Percentiles rank a stretch among this genome's conserved stretches.
Evolutionary conservation across 2,797 vertebrate species (phyloP).

Genomic region (Enteromius unitaeniatus): DNA sequence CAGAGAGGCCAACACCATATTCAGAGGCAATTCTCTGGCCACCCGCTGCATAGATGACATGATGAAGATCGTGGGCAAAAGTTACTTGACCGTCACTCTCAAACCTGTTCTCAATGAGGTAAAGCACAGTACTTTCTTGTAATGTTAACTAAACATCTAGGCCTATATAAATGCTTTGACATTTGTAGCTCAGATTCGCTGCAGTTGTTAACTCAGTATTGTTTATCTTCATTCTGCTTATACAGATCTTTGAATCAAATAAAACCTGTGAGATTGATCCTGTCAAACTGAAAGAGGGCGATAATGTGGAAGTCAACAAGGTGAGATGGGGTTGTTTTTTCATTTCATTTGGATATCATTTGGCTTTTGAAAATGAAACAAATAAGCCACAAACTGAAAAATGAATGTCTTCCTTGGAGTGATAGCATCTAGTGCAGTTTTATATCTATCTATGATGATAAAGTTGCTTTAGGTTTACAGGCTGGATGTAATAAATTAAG

Average conservation of each 20-base stretch:
- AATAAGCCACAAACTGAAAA: background rate
- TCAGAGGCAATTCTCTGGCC: slow-evolving; percentile 94
- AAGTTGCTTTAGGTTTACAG: background rate
- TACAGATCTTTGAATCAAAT: slow-evolving; percentile 93
- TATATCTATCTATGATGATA: background rate
- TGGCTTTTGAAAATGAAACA: background rate
- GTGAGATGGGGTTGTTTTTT: slow-evolving; percentile 68
- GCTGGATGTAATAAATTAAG: background rate
- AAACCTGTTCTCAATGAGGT: slow-evolving; percentile 97
- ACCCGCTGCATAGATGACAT: slow-evolving; percentile 97
- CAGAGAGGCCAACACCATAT: slow-evolving; percentile 98
- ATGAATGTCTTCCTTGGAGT: background rate
- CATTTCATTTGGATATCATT: background rate
- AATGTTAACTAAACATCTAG: background rate
- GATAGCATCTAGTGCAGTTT: background rate
- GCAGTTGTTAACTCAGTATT: background rate
- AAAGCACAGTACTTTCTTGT: slow-evolving; percentile 31
- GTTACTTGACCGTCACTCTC: slow-evolving; percentile 95
- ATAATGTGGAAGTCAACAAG: slow-evolving; percentile 95
- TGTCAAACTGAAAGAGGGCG: slow-evolving; percentile 92
- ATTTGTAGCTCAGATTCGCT: background rate
- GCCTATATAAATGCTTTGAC: background rate
- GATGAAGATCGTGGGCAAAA: slow-evolving; percentile 98
- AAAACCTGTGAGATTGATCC: slow-evolving; percentile 98
- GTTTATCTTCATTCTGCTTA: slow-evolving; percentile 26